Conservation (phyloP, 2,888 invertebrate genomes). For the Lycaena phlaeas region DNA sequence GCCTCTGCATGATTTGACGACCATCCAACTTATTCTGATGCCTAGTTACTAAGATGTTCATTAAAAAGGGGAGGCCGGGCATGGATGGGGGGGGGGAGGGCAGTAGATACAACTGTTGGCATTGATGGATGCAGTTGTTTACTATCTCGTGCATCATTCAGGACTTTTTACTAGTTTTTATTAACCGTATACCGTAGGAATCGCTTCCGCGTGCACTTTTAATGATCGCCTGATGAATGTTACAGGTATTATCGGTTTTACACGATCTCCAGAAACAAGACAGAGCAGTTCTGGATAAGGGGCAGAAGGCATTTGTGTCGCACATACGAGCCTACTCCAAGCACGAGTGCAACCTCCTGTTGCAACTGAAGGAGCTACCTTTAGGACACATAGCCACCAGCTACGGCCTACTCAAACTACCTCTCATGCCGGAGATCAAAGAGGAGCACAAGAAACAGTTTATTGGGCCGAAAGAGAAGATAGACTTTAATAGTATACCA, state of each 20-base stretch:
- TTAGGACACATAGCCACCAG: conserved; percentile 84
- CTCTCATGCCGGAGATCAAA: conserved; percentile 95
- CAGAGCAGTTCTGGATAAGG: conserved; percentile 87
- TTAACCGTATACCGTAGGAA: too few relatives aligned
- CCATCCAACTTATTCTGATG: too few relatives aligned
- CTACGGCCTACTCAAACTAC: conserved; percentile 92
- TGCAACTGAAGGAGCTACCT: conserved; percentile 90
- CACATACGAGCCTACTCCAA: conserved; percentile 94
- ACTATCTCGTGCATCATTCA: too few relatives aligned
- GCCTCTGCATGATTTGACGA: too few relatives aligned
- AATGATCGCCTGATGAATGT: too few relatives aligned
- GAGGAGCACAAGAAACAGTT: conserved; percentile 68
- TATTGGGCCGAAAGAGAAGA: conserved; percentile 58
- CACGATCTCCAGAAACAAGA: conserved; percentile 79
- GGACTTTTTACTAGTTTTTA: too few relatives aligned
- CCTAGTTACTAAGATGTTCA: too few relatives aligned
- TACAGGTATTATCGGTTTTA: conserved; percentile 69
- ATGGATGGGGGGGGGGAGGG: too few relatives aligned
- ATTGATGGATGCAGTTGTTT: too few relatives aligned
- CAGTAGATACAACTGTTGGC: too few relatives aligned
- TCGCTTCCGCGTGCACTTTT: too few relatives aligned
- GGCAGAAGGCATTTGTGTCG: conserved; percentile 94
- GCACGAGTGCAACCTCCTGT: conserved; percentile 93
- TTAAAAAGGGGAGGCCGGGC: too few relatives aligned
- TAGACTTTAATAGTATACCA: conserved; percentile 82